Evolutionary conservation across 1,140 invertebrate genomes (phyloP).

Genomic region (Ceratina calcarata): DNA sequence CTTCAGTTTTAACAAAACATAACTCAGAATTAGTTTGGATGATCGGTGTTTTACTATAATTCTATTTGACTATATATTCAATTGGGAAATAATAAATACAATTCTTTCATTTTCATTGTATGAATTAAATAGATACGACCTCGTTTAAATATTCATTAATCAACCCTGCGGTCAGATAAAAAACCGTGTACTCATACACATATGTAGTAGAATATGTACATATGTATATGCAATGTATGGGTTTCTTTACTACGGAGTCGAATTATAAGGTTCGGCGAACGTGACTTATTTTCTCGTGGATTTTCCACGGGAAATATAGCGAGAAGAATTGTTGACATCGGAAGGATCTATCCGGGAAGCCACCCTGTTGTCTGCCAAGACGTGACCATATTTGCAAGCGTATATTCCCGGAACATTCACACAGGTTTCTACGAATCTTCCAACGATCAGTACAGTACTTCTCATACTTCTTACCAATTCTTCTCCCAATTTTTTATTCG

Average conservation of each 20-base stretch:
- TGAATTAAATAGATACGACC: background rate
- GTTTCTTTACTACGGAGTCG: too few species aligned
- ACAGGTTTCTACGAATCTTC: background rate
- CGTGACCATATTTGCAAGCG: constrained; percentile 1
- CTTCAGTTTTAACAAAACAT: background rate
- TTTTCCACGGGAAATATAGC: constrained; percentile 13
- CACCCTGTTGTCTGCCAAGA: constrained; percentile 8
- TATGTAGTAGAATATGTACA: background rate
- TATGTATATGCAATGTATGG: background rate
- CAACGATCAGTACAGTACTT: background rate
- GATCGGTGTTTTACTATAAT: too few species aligned
- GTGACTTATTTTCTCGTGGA: constrained; percentile 10
- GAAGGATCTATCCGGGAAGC: background rate
- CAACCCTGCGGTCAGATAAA: background rate
- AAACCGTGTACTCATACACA: background rate
- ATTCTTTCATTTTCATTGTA: background rate
- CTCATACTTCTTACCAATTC: background rate
- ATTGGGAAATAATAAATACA: background rate
- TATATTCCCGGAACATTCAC: constrained; percentile 9
- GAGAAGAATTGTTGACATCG: constrained; percentile 22
- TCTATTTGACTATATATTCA: background rate
- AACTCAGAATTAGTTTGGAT: too few species aligned
- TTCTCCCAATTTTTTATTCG: background rate
- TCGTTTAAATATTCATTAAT: background rate
- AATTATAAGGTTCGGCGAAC: background rate